phyloP scores from a whole-genome alignment of 2,888 invertebrate species.

The Gibbula magus region DNA sequence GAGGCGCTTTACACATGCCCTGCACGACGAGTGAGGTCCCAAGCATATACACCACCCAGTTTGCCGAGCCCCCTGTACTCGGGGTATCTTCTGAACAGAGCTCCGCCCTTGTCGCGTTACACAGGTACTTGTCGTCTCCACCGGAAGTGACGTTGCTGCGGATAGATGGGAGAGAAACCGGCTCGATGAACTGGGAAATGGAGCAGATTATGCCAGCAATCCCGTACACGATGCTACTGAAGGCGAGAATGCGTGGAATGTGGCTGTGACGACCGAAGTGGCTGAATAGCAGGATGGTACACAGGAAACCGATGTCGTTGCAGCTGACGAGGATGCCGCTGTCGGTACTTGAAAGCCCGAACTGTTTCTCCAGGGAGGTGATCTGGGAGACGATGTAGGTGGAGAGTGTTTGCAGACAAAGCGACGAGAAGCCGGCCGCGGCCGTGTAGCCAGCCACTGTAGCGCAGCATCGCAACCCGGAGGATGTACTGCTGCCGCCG shows the following conservation, averaged over 20 bases:
- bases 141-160: not conserved
- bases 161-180: not conserved
- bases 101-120: not conserved
- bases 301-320: slow-evolving; percentile 59
- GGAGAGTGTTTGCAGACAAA: slow-evolving; percentile 30
- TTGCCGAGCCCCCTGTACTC: no score
- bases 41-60: slow-evolving; percentile 28
- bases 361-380: slow-evolving; percentile 57
- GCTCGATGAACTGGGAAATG: slow-evolving; percentile 23
- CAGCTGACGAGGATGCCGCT: slow-evolving; percentile 54
- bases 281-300: slow-evolving; percentile 49
- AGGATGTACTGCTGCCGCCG: not conserved
- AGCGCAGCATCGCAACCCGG: not conserved
- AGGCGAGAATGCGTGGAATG: slow-evolving; percentile 16
- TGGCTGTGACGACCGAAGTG: slow-evolving; percentile 44
- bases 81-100: not conserved
- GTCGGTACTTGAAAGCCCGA: slow-evolving; percentile 50
- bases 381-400: slow-evolving; percentile 39
- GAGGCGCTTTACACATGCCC: slow-evolving; percentile 57
- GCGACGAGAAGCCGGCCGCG: not conserved
- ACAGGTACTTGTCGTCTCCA: not conserved
- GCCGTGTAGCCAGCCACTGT: not conserved
- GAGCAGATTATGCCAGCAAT: slow-evolving; percentile 2
- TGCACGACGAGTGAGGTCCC: slow-evolving; percentile 45
- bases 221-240: slow-evolving; percentile 13